phyloP scores from a whole-genome alignment of 2,113 vertebrate genomes.

The Opisthocomus hoazin region DNA sequence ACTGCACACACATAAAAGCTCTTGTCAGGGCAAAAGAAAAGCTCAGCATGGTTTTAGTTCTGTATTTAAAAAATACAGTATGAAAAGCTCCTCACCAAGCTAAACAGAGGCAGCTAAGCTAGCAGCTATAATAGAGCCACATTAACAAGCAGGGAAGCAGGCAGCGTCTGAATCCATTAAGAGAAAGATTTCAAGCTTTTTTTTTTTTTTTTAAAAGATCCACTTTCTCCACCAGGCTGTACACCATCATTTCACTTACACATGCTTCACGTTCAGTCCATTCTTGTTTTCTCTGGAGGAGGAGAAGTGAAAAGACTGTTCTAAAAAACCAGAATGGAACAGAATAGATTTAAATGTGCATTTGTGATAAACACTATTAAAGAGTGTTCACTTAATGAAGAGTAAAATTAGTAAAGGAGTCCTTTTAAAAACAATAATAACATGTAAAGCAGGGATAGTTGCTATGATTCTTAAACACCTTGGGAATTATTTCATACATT shows the following conservation, averaged over 20 bases:
- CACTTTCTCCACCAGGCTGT: neutral
- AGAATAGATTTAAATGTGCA: neutral
- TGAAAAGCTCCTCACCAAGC: constrained; percentile 39
- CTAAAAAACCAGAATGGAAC: neutral
- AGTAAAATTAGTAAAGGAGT: neutral
- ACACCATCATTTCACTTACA: neutral
- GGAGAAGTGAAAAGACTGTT: neutral
- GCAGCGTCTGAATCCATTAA: neutral
- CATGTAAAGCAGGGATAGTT: neutral
- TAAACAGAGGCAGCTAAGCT: neutral
- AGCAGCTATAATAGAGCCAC: neutral
- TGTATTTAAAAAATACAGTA: constrained; percentile 20
- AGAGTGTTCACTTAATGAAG: neutral
- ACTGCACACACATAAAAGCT: constrained; percentile 23
- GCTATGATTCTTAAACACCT: neutral
- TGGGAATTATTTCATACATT: neutral
- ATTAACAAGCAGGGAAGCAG: neutral
- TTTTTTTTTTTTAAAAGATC: neutral
- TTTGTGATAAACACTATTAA: neutral
- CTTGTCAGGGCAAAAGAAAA: constrained; percentile 41
- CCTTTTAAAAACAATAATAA: neutral
- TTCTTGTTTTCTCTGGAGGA: neutral
- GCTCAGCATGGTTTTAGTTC: constrained; percentile 29
- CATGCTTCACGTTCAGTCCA: neutral
- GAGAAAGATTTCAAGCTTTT: neutral